Evolutionary conservation across 1,140 invertebrate genomes (phyloP), one percentile per base, ranked within the genome.

Genomic region (Colletes gigas): DNA sequence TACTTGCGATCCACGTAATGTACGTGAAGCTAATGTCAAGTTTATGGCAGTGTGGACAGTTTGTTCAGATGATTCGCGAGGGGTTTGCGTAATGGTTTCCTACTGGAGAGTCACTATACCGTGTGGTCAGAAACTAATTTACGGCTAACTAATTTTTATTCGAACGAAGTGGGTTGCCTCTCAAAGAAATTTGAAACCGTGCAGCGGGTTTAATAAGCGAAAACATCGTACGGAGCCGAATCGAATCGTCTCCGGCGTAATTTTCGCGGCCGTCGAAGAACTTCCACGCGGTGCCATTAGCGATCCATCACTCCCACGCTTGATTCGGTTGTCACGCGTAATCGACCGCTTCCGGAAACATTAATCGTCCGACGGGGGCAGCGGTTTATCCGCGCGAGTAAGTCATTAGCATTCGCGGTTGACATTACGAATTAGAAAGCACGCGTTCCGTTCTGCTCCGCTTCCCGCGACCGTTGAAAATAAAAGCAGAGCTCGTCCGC

Each of bases 361-460:
- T 87, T 87, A 87, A 87, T 87, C 85, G 84, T 69, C 54, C 70
- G 71, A 65, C 72, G 59, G 73, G 65, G 65, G 69, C 71, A 66
- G 60, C 72, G 67, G 78, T 65, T 77, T 74, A 54, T 67, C 54
- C 78, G 77, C 78, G 75, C 65, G 81, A 86, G 76, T 86, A 87
- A 87, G 81, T 86, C 84, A 87, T 87, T 87, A 86, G 84, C 84
- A 86, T 86, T 65, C 59, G 83, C 73, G 65, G 68, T 83, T 78
- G 84, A 83, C 74, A 72, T 86, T 87, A 84, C 84, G 85, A 87
- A 87, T 87, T 87, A 86, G 85, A 87, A 87, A 87, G 85, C 85
- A 87, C 85, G 78, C 85, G 78, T 82, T 79, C 60, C 85, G 85
- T 86, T 86, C 81, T 83, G 84, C 84, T 86, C 69, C 71, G 81